These are phyloP conservation scores for Lepidurus couesii DNA, from an alignment of 1,140 invertebrate species.

Conservation along the genomic window DNA sequence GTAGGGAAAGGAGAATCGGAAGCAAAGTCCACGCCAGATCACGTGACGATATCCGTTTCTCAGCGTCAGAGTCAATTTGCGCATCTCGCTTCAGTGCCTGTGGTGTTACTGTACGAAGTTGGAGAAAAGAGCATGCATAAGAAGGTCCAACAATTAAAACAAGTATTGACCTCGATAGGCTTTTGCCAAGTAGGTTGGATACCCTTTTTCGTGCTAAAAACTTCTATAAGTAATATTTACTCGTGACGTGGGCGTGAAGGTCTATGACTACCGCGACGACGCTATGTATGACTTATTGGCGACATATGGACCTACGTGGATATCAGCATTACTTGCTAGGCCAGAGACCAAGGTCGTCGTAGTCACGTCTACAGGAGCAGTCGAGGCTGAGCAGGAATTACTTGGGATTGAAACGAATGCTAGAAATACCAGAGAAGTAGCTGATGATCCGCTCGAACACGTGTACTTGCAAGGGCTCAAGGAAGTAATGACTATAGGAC, in stretches of 20 bases:
- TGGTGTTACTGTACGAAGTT: not conserved
- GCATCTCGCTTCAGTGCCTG: not conserved
- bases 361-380: not conserved
- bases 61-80: not conserved
- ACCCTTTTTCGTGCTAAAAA: not conserved
- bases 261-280: slow-evolving; percentile 1
- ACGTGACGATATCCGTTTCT: not conserved
- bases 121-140: not conserved
- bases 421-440: not conserved
- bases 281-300: slow-evolving; percentile 3
- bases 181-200: slow-evolving; percentile 12
- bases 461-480: not conserved
- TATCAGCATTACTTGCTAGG: not conserved
- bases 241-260: not conserved
- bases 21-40: not conserved
- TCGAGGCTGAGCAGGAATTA: not conserved
- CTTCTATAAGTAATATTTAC: not conserved
- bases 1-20: not conserved
- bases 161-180: not conserved
- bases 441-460: not conserved
- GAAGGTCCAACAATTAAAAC: not conserved
- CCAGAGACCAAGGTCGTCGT: slow-evolving; percentile 7
- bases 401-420: not conserved
- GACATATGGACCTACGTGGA: slow-evolving; percentile 1
- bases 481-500: not conserved